phyloP scores from a whole-genome alignment of 2,797 vertebrate species.

The Protonibea diacanthus region DNA sequence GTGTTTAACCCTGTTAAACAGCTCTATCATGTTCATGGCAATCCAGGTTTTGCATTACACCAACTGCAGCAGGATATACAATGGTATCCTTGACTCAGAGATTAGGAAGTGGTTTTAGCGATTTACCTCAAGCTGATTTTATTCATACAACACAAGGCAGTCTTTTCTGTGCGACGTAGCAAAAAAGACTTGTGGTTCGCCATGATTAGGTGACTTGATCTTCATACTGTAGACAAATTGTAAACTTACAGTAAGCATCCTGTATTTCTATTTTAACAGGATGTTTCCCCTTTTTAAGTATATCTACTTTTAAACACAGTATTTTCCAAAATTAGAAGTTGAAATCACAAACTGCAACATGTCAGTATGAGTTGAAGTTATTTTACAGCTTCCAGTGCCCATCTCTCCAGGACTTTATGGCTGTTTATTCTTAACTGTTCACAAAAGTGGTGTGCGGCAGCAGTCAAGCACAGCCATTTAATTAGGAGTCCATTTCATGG shows the following conservation, averaged over 20 bases:
- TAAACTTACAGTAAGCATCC: slow-evolving; percentile 23
- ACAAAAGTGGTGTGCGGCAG: slow-evolving; percentile 56
- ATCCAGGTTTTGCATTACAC: slow-evolving; percentile 69
- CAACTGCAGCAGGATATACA: slow-evolving; percentile 62
- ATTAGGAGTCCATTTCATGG: slow-evolving; percentile 71
- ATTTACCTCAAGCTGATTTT: slow-evolving; percentile 60
- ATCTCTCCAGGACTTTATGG: slow-evolving; percentile 28
- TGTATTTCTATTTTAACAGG: slow-evolving; percentile 6
- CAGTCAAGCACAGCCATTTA: slow-evolving; percentile 61
- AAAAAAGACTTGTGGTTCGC: slow-evolving; percentile 37
- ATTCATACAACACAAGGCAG: slow-evolving; percentile 40
- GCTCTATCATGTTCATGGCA: slow-evolving; percentile 46
- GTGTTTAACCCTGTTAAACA: slow-evolving; percentile 71
- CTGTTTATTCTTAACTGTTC: slow-evolving; percentile 64
- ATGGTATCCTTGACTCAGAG: slow-evolving; percentile 64
- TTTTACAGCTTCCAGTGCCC: slow-evolving; percentile 36
- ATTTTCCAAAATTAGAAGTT: neutral
- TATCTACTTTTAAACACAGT: neutral
- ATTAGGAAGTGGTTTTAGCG: slow-evolving; percentile 62
- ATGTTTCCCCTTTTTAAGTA: neutral
- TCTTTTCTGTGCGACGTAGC: slow-evolving; percentile 43
- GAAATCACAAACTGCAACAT: slow-evolving; percentile 22
- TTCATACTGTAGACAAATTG: slow-evolving; percentile 38
- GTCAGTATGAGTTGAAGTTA: slow-evolving; percentile 14
- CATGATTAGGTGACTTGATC: slow-evolving; percentile 39